Evolutionary conservation across 2,113 vertebrate species (phyloP).

Genomic region (Xyrauchen texanus): DNA sequence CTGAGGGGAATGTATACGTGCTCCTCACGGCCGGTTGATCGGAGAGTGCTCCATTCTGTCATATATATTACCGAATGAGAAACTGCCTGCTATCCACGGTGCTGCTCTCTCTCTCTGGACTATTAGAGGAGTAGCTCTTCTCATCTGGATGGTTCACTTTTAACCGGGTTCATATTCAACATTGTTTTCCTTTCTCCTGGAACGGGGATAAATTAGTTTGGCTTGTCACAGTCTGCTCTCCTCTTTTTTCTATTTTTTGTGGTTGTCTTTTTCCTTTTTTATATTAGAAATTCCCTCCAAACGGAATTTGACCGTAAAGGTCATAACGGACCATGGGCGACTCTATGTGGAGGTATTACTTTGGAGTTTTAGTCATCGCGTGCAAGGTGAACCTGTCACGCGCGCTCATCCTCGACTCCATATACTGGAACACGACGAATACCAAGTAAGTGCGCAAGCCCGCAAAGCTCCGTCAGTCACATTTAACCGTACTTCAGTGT

Average conservation of each 20-base stretch:
- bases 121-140: slow-evolving; percentile 54
- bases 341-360: slow-evolving; percentile 91
- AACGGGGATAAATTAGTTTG: slow-evolving; percentile 50
- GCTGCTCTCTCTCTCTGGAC: slow-evolving; percentile 46
- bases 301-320: slow-evolving; percentile 64
- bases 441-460: slow-evolving; percentile 85
- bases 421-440: slow-evolving; percentile 99
- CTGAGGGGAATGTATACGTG: slow-evolving; percentile 68
- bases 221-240: slow-evolving; percentile 35
- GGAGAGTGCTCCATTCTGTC: slow-evolving; percentile 55
- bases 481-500: neutral
- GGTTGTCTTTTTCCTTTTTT: neutral
- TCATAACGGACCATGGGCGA: slow-evolving; percentile 79
- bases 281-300: slow-evolving; percentile 24
- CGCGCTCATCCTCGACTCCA: slow-evolving; percentile 92
- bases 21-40: slow-evolving; percentile 53
- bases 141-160: slow-evolving; percentile 53
- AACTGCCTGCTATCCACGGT: slow-evolving; percentile 49
- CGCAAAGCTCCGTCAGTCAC: neutral
- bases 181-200: slow-evolving; percentile 24
- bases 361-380: slow-evolving; percentile 89
- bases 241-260: neutral
- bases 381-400: slow-evolving; percentile 89
- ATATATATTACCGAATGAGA: slow-evolving; percentile 62
- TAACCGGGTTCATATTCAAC: slow-evolving; percentile 33